These are phyloP conservation scores for Drosophila subpulchrella DNA, from an alignment of 1,140 invertebrate genomes.

Conservation along the genomic window DNA sequence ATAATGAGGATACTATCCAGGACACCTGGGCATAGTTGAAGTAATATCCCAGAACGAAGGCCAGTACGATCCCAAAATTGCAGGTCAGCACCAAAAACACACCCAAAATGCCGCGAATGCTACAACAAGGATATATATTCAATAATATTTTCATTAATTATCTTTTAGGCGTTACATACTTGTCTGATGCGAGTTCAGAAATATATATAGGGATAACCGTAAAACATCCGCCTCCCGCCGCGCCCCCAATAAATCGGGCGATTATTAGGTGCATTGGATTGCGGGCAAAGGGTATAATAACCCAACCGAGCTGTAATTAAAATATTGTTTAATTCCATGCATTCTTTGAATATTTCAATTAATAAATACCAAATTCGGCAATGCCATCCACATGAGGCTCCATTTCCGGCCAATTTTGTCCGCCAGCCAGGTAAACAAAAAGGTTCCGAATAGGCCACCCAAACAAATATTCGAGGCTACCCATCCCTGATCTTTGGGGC, in stretches of 20 bases:
- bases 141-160: neutral
- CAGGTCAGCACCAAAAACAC: conserved; percentile 85
- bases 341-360: too few relatives aligned
- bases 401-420: conserved; percentile 84
- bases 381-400: conserved; percentile 58
- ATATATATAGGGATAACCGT: conserved; percentile 85
- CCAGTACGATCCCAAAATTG: conserved; percentile 85
- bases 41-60: conserved; percentile 85
- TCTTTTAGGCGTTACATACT: conserved; percentile 31
- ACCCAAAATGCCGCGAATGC: conserved; percentile 85
- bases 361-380: conserved; percentile 68
- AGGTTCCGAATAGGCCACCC: conserved; percentile 85
- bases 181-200: conserved; percentile 84
- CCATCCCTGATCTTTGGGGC: conserved; percentile 85
- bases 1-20: conserved; percentile 85
- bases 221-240: conserved; percentile 84
- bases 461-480: conserved; percentile 86
- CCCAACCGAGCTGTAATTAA: conserved; percentile 66
- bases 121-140: neutral
- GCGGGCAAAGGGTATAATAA: conserved; percentile 83
- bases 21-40: conserved; percentile 84
- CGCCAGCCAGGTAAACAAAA: conserved; percentile 85
- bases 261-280: conserved; percentile 76
- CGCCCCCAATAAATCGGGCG: conserved; percentile 84
- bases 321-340: neutral